phyloP scores from a whole-genome alignment of 2,888 invertebrate genomes.

The Baccha elongata region DNA sequence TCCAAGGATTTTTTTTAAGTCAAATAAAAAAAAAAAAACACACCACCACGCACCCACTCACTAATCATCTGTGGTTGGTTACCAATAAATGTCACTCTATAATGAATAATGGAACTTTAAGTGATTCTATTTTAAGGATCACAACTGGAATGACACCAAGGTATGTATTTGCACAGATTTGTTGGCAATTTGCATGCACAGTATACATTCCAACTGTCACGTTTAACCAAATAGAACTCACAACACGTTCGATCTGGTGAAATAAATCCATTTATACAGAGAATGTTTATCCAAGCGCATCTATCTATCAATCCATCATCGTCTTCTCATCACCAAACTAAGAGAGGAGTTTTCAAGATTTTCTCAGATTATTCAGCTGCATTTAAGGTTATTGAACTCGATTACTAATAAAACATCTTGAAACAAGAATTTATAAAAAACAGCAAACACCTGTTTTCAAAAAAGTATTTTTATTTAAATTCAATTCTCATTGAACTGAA shows the following conservation, averaged over 20 bases:
- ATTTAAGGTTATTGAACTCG: too few species aligned
- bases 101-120: conserved; percentile 68
- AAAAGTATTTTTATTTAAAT: too few species aligned
- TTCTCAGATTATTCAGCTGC: too few species aligned
- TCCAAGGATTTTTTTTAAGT: neutral
- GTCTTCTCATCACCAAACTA: neutral
- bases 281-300: neutral
- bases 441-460: too few species aligned
- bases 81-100: conserved; percentile 35
- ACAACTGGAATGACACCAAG: conserved; percentile 56
- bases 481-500: too few species aligned
- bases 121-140: conserved; percentile 65
- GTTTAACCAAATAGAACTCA: conserved; percentile 67
- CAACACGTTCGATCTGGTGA: conserved; percentile 64
- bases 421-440: too few species aligned
- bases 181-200: conserved; percentile 58
- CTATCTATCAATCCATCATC: neutral
- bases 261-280: neutral
- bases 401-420: too few species aligned
- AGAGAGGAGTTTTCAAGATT: neutral
- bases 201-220: conserved; percentile 63
- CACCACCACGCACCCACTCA: neutral
- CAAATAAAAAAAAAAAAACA: too few species aligned
- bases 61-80: neutral
- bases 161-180: conserved; percentile 46